Evolutionary conservation across 2,113 vertebrate species (phyloP).

Genomic region (Alligator mississippiensis): DNA sequence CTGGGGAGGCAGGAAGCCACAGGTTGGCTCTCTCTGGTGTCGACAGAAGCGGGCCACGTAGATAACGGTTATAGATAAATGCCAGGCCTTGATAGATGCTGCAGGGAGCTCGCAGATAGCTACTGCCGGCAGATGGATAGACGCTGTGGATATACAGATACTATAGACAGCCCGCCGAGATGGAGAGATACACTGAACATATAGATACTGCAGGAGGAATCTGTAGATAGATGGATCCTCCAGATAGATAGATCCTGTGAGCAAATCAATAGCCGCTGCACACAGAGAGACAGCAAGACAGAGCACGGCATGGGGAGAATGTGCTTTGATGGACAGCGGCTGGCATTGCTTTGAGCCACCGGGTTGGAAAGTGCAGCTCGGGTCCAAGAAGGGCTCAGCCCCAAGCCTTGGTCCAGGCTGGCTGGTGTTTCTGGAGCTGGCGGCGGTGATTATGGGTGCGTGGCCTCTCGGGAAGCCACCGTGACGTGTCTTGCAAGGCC

Average conservation of each 20-base stretch:
- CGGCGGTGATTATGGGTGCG: too few relatives aligned
- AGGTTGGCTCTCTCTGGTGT: too few relatives aligned
- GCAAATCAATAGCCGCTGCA: slow-evolving; percentile 64
- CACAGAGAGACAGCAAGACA: slow-evolving; percentile 58
- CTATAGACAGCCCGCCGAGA: slow-evolving; percentile 10
- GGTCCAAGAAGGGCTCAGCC: background rate
- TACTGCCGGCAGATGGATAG: slow-evolving; percentile 3
- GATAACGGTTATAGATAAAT: background rate
- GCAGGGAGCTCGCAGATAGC: background rate
- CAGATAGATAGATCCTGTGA: slow-evolving; percentile 39
- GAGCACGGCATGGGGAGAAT: slow-evolving; percentile 32
- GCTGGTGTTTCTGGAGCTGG: background rate
- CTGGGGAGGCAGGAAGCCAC: too few relatives aligned
- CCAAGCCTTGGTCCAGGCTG: background rate
- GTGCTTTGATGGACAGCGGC: background rate
- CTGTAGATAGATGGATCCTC: background rate
- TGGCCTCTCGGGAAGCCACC: too few relatives aligned
- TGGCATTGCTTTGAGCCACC: background rate
- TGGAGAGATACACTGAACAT: slow-evolving; percentile 56
- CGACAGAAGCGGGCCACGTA: background rate
- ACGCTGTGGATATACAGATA: slow-evolving; percentile 23
- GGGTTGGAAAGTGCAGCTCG: background rate
- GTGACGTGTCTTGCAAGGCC: too few relatives aligned
- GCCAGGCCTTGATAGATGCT: background rate
- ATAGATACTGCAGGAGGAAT: slow-evolving; percentile 54